Percentiles rank a stretch among this genome's conserved stretches.
Conservation (phyloP, 2,113 vertebrate species). For the Aplodontia rufa region DNA sequence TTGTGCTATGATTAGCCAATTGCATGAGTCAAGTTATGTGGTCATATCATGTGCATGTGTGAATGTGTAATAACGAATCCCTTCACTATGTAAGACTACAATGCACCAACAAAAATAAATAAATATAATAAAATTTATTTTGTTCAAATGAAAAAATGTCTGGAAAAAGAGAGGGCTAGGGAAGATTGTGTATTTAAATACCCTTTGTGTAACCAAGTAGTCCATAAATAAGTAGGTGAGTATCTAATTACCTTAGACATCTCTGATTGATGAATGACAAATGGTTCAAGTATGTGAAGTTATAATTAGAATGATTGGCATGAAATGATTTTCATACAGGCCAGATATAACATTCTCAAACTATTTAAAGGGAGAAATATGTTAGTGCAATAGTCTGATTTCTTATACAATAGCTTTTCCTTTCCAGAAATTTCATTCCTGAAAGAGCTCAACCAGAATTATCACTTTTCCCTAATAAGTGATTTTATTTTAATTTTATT, state of each 20-base stretch:
- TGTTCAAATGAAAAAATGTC: too few species aligned
- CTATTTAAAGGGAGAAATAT: neutral
- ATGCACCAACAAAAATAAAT: too few species aligned
- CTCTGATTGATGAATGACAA: neutral
- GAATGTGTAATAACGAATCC: too few species aligned
- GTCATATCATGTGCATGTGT: too few species aligned
- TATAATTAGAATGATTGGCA: neutral
- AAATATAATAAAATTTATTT: too few species aligned
- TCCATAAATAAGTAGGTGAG: neutral
- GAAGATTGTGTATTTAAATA: neutral
- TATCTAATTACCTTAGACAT: constrained; percentile 25
- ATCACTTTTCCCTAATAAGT: neutral
- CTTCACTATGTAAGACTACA: too few species aligned
- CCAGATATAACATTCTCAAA: neutral
- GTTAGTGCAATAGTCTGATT: neutral
- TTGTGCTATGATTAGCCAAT: neutral
- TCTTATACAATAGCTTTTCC: too few species aligned
- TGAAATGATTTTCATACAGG: neutral
- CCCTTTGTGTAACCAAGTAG: neutral
- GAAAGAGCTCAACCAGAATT: neutral
- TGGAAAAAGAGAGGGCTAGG: neutral
- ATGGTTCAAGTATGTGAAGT: neutral
- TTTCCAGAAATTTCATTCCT: too few species aligned
- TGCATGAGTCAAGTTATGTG: too few species aligned
- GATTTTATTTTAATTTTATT: too few species aligned